phyloP scores from a whole-genome alignment of 1,140 invertebrate genomes.

The Hypsibius dujardini region DNA sequence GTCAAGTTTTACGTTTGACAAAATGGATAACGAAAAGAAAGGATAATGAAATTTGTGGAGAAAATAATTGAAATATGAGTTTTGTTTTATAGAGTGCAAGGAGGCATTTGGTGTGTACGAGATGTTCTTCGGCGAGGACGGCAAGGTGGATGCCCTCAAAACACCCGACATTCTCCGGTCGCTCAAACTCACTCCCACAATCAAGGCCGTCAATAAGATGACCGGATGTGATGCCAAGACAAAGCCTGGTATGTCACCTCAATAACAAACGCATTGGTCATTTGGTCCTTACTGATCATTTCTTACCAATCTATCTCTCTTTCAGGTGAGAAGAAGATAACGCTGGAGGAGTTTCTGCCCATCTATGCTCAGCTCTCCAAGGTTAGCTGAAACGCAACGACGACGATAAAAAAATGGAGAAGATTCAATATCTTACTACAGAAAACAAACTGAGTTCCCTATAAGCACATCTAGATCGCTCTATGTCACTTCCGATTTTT shows the following conservation, averaged over 20 bases:
- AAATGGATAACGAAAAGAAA: too few species aligned
- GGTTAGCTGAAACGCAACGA: conserved; percentile 20
- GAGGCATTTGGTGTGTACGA: not conserved
- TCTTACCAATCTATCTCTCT: conserved; percentile 20
- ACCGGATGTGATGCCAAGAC: not conserved
- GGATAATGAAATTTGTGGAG: too few species aligned
- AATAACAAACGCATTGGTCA: not conserved
- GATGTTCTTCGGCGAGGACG: conserved; percentile 8
- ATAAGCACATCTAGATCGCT: too few species aligned
- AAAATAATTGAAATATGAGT: not conserved
- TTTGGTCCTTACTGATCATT: not conserved
- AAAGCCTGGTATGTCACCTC: not conserved
- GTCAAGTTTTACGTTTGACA: too few species aligned
- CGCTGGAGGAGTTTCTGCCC: conserved; percentile 90
- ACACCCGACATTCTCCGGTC: not conserved
- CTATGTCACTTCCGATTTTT: too few species aligned
- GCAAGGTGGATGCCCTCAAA: not conserved
- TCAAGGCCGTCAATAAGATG: not conserved
- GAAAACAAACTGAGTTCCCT: too few species aligned
- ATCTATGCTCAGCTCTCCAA: conserved; percentile 89
- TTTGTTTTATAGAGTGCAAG: not conserved
- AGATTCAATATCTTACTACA: too few species aligned
- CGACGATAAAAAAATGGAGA: too few species aligned
- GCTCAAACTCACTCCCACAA: not conserved
- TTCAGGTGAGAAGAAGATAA: conserved; percentile 54